Evolutionary conservation across 2,888 invertebrate species (phyloP).

Genomic region (Piscicola geometra): DNA sequence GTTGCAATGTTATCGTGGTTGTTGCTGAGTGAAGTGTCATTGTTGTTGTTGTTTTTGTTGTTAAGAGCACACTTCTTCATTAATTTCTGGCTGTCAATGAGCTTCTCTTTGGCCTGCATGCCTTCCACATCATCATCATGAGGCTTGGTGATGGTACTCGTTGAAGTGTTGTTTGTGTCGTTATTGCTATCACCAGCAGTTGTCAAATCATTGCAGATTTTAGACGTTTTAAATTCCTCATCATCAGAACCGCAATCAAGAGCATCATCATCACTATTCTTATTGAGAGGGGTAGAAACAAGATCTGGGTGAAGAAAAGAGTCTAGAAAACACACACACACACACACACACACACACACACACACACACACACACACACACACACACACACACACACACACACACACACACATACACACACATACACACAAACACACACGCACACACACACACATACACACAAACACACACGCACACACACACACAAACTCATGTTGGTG

Average conservation of each 20-base stretch:
- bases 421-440: neutral
- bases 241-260: too few relatives aligned
- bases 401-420: neutral
- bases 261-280: too few relatives aligned
- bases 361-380: conserved; percentile 19
- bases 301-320: neutral
- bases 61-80: too few relatives aligned
- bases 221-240: too few relatives aligned
- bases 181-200: too few relatives aligned
- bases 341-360: conserved; percentile 20
- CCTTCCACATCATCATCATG: too few relatives aligned
- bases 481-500: conserved; percentile 23
- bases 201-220: too few relatives aligned
- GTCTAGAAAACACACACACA: neutral
- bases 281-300: too few relatives aligned
- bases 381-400: conserved; percentile 13
- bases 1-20: neutral
- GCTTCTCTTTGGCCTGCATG: too few relatives aligned
- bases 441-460: neutral
- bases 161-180: too few relatives aligned
- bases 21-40: neutral
- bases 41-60: neutral
- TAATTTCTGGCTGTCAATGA: too few relatives aligned
- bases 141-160: too few relatives aligned
- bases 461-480: conserved; percentile 22